Evolutionary conservation across 2,888 invertebrate species (phyloP), one percentile per base, ranked within the genome.

Genomic region (Choristoneura rosaceana): DNA sequence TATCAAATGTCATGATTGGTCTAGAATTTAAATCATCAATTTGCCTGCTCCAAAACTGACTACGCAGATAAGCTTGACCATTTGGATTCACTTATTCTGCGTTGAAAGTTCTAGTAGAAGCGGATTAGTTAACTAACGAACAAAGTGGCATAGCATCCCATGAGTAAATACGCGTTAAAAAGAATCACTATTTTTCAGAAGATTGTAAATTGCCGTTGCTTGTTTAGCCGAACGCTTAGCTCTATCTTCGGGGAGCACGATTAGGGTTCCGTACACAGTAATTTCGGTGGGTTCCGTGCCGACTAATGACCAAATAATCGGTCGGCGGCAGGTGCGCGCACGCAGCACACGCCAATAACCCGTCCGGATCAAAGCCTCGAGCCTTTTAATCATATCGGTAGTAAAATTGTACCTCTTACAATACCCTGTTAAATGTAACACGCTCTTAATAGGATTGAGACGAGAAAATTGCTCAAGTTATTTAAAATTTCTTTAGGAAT

Each of bases 281-380:
- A 90, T 90, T 88, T 84, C 71, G 81, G 78, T 79, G 84, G 86
- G 87, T 84, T 86, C 84, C 82, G 85, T 82, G 87, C 83, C 82
- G 82, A 79, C 86, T 90, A 91, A 90, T 90, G 87, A 85, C 87
- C 89, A 84, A 87, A 88, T 92, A 90, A 92, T 92, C 88, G 88
- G 77, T 80, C 71, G 71, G 75, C 79, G 81, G 90, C 92, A 92
- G 92, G 90, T 92, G 91, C 90, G 91, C 91, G 90, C 90, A 91
- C 91, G 90, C 89, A 86, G 91, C 91, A 88, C 91, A 91, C 90
- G 90, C 90, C 90, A 88, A 85, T 81, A 82, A 80, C 79, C 80
- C 59, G 67, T 70, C 60, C 25, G 55, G 12, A 55, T 55, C 55
- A 55, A 74, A 58, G 52, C 59, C 59, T 69, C 70, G 64, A 71